A percentile compares a stretch with the other conserved stretches of the same genome.
These are phyloP conservation scores for Helicoverpa assulta DNA, from an alignment of 2,888 invertebrate genomes.

Conservation along the genomic window DNA sequence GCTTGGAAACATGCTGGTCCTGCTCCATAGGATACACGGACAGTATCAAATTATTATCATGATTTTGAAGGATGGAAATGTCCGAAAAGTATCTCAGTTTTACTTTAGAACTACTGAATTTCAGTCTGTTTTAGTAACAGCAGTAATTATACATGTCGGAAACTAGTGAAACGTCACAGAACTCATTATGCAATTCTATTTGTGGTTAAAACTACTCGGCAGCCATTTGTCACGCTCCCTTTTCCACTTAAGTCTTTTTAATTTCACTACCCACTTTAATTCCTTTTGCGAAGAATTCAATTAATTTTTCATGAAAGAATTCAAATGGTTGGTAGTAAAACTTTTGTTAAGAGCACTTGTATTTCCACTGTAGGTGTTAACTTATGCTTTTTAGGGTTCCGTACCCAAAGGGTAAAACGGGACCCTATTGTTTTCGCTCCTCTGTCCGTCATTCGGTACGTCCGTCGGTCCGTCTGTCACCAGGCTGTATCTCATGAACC, in stretches of 20 bases:
- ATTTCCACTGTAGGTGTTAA: conserved; percentile 53
- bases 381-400: conserved; percentile 48
- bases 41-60: no score
- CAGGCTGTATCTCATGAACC: no score
- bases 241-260: conserved; percentile 28
- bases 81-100: no score
- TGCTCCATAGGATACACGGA: no score
- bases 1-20: no score
- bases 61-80: no score
- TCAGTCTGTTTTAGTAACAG: no score
- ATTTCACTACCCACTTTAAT: conserved; percentile 29
- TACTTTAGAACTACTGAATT: no score
- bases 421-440: no score
- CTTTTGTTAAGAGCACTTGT: conserved; percentile 36
- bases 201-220: conserved; percentile 14
- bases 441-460: no score
- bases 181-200: conserved; percentile 32
- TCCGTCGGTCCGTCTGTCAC: no score
- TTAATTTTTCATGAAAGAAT: conserved; percentile 46
- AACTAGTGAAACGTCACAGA: not conserved
- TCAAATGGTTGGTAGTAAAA: conserved; percentile 27
- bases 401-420: no score
- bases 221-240: conserved; percentile 26
- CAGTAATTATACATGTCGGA: not conserved
- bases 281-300: conserved; percentile 41